These are phyloP conservation scores for Burhinus bistriatus DNA, from an alignment of 2,113 vertebrate species.

Conservation along the genomic window DNA sequence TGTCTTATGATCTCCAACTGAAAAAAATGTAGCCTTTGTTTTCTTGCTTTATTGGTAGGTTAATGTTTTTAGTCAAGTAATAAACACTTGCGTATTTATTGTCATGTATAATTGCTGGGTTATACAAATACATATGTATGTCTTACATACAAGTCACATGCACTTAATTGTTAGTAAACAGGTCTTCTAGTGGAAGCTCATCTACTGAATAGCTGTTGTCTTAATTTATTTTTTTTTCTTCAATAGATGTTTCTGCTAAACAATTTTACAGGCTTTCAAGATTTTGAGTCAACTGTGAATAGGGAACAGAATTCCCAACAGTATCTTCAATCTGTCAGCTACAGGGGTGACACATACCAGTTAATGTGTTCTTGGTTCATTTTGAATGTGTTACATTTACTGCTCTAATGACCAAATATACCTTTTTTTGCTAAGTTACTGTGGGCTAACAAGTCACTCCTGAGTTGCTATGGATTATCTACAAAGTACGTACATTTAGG, in stretches of 20 bases:
- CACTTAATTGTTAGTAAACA: not conserved
- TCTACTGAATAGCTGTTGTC: not conserved
- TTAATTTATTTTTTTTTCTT: not conserved
- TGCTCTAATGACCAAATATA: not conserved
- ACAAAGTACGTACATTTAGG: rapidly evolving
- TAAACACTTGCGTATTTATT: not conserved
- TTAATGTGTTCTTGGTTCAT: not conserved
- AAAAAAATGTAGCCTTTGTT: not conserved
- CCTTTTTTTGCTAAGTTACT: not conserved
- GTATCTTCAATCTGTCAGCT: not conserved
- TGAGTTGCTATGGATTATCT: not conserved
- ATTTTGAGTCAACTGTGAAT: not conserved
- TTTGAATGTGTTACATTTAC: not conserved
- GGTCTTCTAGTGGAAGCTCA: not conserved
- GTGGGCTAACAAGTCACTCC: not conserved
- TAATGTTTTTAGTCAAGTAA: not conserved
- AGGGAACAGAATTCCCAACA: not conserved
- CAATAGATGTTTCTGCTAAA: not conserved
- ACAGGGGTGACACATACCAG: not conserved
- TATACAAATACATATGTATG: not conserved
- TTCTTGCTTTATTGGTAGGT: not conserved
- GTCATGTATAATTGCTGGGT: not conserved
- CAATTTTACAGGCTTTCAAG: not conserved
- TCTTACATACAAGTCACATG: not conserved
- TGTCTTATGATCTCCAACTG: not conserved